Evolutionary conservation across 1,140 invertebrate genomes (phyloP).

Genomic region (Drosophila equinoxialis): DNA sequence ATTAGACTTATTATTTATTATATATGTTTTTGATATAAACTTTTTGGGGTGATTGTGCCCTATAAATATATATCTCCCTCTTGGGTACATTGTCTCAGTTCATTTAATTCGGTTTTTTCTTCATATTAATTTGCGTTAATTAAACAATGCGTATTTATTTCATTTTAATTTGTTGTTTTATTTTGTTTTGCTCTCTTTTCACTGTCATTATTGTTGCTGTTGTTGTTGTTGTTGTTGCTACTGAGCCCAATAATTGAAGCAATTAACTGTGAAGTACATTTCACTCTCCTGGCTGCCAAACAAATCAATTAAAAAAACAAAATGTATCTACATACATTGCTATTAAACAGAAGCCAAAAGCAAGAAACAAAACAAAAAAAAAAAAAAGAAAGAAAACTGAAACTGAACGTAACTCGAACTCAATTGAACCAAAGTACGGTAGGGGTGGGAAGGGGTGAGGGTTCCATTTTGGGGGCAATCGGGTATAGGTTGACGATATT

Average conservation of each 20-base stretch:
- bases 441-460: conserved; percentile 22
- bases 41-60: neutral
- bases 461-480: conserved; percentile 6
- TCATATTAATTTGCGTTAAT: conserved; percentile 21
- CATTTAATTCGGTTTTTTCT: neutral
- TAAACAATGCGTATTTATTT: conserved; percentile 18
- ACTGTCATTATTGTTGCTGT: conserved; percentile 14
- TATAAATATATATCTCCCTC: neutral
- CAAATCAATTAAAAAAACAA: conserved; percentile 73
- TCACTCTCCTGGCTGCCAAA: conserved; percentile 65
- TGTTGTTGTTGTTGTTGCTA: conserved; percentile 22
- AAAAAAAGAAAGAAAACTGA: neutral
- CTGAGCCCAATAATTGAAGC: conserved; percentile 63
- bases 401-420: conserved; percentile 14
- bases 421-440: conserved; percentile 21
- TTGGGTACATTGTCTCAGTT: neutral
- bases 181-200: conserved; percentile 11
- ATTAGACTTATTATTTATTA: too few relatives aligned
- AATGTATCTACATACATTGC: conserved; percentile 40
- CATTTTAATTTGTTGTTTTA: neutral
- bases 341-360: conserved; percentile 45
- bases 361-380: conserved; percentile 18
- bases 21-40: too few relatives aligned
- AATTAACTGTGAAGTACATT: conserved; percentile 80
- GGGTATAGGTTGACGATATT: neutral